Conservation (phyloP, 1,140 invertebrate genomes). For the Polypedilum pembai region DNA sequence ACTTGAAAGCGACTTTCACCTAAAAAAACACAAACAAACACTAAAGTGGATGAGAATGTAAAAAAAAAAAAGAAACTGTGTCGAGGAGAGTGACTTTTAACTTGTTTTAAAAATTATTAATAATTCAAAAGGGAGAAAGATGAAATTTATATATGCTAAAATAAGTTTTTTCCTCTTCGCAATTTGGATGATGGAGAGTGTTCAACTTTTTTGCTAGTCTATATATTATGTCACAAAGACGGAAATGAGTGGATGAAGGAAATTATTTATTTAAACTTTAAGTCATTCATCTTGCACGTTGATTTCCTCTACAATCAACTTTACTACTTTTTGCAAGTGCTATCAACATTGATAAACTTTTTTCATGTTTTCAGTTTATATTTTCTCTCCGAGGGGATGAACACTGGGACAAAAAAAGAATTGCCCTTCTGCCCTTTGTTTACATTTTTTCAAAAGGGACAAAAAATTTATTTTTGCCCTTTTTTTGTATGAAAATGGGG, state of each 20-base stretch:
- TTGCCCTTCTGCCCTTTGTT: no score
- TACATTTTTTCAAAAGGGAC: no score
- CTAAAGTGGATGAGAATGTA: no score
- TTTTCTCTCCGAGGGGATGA: no score
- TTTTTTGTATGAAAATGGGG: no score
- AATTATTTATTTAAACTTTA: conserved; percentile 15
- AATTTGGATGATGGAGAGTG: neutral
- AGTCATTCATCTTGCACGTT: neutral
- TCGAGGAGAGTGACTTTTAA: neutral
- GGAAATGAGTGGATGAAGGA: neutral
- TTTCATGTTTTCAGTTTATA: neutral
- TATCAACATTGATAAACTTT: neutral
- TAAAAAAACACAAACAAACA: no score
- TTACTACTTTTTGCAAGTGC: neutral
- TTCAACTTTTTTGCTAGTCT: neutral
- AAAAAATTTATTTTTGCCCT: no score
- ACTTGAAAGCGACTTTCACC: no score
- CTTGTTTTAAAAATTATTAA: conserved; percentile 17
- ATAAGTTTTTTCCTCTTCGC: neutral
- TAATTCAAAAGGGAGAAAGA: neutral
- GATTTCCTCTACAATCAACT: neutral
- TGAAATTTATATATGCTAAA: neutral
- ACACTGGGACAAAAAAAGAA: no score
- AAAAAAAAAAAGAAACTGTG: neutral
- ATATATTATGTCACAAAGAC: neutral